Conservation (phyloP, 1,140 invertebrate genomes). For the Geopemphigus sp. region DNA sequence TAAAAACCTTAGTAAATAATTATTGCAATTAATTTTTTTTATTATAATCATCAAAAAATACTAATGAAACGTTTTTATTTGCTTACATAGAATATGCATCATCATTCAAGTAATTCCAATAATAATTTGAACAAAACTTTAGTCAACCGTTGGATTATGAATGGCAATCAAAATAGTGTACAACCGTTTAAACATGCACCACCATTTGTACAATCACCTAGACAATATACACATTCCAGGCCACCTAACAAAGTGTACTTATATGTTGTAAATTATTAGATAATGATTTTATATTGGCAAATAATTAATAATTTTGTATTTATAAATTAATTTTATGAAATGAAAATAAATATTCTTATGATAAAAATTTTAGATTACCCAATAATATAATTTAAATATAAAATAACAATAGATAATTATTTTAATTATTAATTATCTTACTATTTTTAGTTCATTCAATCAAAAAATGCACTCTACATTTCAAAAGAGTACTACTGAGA, state of each 20-base stretch:
- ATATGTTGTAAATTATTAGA: neutral
- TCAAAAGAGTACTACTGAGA: constrained; percentile 14
- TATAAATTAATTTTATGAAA: too few relatives aligned
- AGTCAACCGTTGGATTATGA: constrained; percentile 20
- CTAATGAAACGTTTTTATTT: neutral
- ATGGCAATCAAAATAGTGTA: neutral
- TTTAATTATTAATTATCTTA: neutral
- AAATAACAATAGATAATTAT: neutral
- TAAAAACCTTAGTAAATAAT: too few relatives aligned
- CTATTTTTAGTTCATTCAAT: neutral
- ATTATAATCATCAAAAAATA: neutral
- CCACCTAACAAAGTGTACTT: neutral
- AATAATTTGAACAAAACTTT: neutral
- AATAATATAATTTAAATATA: too few relatives aligned
- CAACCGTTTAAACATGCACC: neutral
- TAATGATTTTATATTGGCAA: too few relatives aligned
- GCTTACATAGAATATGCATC: neutral
- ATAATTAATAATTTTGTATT: too few relatives aligned
- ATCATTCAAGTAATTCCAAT: neutral
- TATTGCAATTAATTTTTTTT: too few relatives aligned
- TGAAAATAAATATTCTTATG: too few relatives aligned
- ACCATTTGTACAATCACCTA: neutral
- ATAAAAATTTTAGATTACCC: too few relatives aligned
- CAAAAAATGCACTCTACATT: neutral
- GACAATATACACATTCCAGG: neutral